These are phyloP conservation scores for Drosophila neonasuta DNA, from an alignment of 2,888 invertebrate genomes.

Conservation along the genomic window DNA sequence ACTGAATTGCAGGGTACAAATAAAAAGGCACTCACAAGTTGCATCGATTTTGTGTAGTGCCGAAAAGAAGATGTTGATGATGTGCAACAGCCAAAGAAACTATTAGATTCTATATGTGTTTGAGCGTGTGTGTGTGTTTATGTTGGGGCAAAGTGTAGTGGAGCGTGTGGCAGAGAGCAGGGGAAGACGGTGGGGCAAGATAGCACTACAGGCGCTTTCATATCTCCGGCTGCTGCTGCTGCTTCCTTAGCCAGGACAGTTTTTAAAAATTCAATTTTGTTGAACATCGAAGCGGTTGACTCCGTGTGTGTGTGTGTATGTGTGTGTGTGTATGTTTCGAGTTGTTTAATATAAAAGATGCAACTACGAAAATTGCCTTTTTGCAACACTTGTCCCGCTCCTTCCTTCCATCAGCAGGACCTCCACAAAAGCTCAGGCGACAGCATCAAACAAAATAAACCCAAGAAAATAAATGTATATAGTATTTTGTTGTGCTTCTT, in stretches of 20 bases:
- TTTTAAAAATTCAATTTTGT: conserved; percentile 77
- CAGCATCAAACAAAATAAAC: conserved; percentile 46
- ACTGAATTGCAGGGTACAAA: conserved; percentile 32
- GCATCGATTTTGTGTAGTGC: conserved; percentile 52
- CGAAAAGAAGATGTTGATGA: conserved; percentile 67
- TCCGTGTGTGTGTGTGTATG: conserved; percentile 10
- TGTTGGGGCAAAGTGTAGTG: conserved; percentile 40
- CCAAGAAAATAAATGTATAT: conserved; percentile 23
- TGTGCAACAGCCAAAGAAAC: conserved; percentile 57
- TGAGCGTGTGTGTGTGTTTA: conserved; percentile 28
- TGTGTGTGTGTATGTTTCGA: conserved; percentile 21
- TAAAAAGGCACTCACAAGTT: conserved; percentile 27
- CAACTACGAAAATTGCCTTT: conserved; percentile 69
- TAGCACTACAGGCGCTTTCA: conserved; percentile 47
- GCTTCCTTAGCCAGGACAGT: conserved; percentile 67
- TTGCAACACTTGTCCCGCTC: conserved; percentile 31
- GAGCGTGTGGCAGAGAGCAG: conserved; percentile 39
- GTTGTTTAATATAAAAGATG: conserved; percentile 63
- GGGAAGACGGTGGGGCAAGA: background rate
- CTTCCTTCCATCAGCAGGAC: background rate
- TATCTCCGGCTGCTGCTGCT: conserved; percentile 59
- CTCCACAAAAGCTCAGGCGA: conserved; percentile 28
- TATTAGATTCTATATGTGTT: conserved; percentile 14
- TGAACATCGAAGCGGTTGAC: conserved; percentile 63
- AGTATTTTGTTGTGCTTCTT: background rate